Percentiles rank a stretch among this genome's conserved stretches.
Conservation (phyloP, 2,888 invertebrate genomes). For the Rugalucina vietnamica region DNA sequence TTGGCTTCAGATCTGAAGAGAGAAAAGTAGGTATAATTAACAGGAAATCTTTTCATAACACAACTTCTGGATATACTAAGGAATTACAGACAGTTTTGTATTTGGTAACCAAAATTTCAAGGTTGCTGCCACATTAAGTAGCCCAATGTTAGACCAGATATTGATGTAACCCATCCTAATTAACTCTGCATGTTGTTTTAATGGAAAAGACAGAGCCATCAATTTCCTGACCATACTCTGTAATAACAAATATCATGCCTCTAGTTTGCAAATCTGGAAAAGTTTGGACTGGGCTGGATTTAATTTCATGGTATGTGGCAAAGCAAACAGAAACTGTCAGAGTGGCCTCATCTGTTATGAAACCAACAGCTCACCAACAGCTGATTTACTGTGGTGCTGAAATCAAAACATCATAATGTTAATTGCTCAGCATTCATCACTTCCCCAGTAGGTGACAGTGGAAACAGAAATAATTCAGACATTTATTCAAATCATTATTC, state of each 20-base stretch:
- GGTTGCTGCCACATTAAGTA: neutral
- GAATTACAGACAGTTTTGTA: constrained; percentile 1
- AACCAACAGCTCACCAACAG: neutral
- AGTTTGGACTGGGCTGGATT: neutral
- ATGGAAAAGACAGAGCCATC: neutral
- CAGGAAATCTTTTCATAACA: constrained; percentile 8
- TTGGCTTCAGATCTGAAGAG: neutral
- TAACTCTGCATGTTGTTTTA: neutral
- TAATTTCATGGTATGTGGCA: neutral
- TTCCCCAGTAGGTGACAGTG: no score
- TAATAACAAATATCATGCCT: neutral
- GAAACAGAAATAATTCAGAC: no score
- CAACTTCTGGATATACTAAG: neutral
- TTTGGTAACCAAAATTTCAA: neutral
- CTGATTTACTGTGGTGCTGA: no score
- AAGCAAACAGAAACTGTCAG: neutral
- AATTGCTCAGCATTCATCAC: no score
- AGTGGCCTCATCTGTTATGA: neutral
- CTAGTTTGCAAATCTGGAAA: neutral
- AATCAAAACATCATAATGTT: no score
- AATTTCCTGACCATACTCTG: no score
- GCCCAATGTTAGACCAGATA: no score
- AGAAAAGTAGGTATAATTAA: neutral
- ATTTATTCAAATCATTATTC: no score
- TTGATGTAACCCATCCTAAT: neutral